Percentiles rank a stretch among this genome's conserved stretches.
Evolutionary conservation across 2,888 invertebrate genomes (phyloP).

Genomic region (Sarcophaga caerulescens): DNA sequence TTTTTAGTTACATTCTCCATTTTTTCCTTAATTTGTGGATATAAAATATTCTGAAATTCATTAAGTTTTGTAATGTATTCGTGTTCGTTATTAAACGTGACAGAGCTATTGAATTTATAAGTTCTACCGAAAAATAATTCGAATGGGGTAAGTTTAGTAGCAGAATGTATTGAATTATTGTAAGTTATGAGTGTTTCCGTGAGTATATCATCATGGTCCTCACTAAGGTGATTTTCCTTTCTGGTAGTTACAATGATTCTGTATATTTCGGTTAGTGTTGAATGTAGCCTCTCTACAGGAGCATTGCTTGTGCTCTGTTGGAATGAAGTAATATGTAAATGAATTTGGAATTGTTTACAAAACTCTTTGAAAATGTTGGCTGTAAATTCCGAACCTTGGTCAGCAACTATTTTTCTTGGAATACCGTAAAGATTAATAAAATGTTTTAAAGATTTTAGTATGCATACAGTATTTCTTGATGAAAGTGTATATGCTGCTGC

Average conservation of each 20-base stretch:
- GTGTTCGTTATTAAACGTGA: conserved; percentile 33
- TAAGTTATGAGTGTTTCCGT: conserved; percentile 24
- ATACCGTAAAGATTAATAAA: conserved; percentile 10
- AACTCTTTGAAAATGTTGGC: conserved; percentile 21
- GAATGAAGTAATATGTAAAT: conserved; percentile 20
- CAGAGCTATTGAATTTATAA: conserved; percentile 10
- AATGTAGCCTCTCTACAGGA: not conserved
- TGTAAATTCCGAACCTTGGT: conserved; percentile 31
- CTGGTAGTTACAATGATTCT: conserved; percentile 30
- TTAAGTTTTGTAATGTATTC: conserved; percentile 43
- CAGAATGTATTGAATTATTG: not conserved
- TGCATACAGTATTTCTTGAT: no score
- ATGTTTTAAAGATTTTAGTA: no score
- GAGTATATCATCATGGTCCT: conserved; percentile 35
- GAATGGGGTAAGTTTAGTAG: conserved; percentile 42
- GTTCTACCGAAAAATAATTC: no score
- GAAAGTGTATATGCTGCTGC: conserved; percentile 24
- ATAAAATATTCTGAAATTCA: conserved; percentile 1
- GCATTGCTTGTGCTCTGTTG: conserved; percentile 17
- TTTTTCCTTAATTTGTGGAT: conserved; percentile 17
- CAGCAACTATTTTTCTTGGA: conserved; percentile 17
- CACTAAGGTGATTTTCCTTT: conserved; percentile 26
- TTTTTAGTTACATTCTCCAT: not conserved
- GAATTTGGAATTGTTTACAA: conserved; percentile 24
- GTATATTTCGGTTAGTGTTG: conserved; percentile 49